phyloP scores from a whole-genome alignment of 2,797 vertebrate genomes.

The Muscicapa comitata region DNA sequence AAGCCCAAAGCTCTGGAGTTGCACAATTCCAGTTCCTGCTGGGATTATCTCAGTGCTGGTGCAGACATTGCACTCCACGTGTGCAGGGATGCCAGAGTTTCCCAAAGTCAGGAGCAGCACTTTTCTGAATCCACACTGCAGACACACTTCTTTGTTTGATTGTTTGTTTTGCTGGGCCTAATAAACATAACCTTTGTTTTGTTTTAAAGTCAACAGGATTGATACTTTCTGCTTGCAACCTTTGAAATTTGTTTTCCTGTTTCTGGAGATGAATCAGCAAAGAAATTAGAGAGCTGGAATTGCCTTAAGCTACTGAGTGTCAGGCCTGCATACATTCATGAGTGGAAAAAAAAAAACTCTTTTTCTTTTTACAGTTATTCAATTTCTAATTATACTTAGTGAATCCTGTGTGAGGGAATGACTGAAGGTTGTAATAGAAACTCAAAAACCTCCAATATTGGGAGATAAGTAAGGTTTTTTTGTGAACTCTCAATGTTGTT shows the following conservation, averaged over 20 bases:
- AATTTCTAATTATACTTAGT: background rate
- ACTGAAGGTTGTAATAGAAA: background rate
- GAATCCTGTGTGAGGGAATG: background rate
- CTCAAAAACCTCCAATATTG: background rate
- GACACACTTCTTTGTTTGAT: background rate
- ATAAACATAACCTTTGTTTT: background rate
- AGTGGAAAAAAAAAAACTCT: background rate
- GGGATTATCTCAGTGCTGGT: background rate
- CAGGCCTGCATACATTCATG: background rate
- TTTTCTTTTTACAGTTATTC: background rate
- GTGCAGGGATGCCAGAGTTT: background rate
- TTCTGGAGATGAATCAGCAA: background rate
- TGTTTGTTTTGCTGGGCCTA: background rate
- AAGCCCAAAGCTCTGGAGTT: background rate
- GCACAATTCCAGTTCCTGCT: background rate
- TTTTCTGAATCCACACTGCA: background rate
- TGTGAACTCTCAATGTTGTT: background rate
- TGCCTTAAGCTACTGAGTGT: background rate
- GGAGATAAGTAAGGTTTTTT: background rate
- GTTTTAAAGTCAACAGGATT: background rate
- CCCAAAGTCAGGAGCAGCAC: fast-evolving
- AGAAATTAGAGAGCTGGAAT: background rate
- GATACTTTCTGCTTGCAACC: background rate
- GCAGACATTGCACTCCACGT: fast-evolving
- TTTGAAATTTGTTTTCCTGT: background rate